phyloP scores from a whole-genome alignment of 2,888 invertebrate species.

The Hesperia comma region DNA sequence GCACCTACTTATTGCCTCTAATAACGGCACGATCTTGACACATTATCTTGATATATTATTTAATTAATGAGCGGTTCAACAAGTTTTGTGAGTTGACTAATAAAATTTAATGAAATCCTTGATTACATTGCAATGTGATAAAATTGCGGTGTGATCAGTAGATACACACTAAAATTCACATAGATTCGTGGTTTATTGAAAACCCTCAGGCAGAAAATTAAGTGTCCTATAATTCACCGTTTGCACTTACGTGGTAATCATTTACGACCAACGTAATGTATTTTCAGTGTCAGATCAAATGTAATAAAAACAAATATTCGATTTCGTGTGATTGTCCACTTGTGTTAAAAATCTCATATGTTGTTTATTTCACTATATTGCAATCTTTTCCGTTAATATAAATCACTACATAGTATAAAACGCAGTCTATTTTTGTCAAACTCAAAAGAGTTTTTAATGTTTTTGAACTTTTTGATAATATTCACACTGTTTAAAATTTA shows the following conservation, averaged over 20 bases:
- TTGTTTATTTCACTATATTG: too few relatives aligned
- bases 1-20: constrained; percentile 20
- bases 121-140: constrained; percentile 9
- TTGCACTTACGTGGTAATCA: background rate
- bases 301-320: background rate
- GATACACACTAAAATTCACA: background rate
- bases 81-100: constrained; percentile 5
- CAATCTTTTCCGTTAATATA: too few relatives aligned
- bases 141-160: constrained; percentile 7
- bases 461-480: too few relatives aligned
- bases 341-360: too few relatives aligned
- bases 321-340: too few relatives aligned
- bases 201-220: too few relatives aligned
- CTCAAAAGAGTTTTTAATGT: too few relatives aligned
- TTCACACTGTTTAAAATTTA: too few relatives aligned
- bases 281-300: background rate
- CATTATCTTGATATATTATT: constrained; percentile 7
- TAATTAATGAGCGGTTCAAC: constrained; percentile 7
- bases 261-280: background rate
- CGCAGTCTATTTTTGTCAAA: too few relatives aligned
- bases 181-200: too few relatives aligned
- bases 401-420: too few relatives aligned
- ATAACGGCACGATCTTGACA: constrained; percentile 15
- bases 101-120: constrained; percentile 7
- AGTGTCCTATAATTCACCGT: too few relatives aligned